These are phyloP conservation scores for Rostratula benghalensis DNA, from an alignment of 2,113 vertebrate species.

Conservation along the genomic window DNA sequence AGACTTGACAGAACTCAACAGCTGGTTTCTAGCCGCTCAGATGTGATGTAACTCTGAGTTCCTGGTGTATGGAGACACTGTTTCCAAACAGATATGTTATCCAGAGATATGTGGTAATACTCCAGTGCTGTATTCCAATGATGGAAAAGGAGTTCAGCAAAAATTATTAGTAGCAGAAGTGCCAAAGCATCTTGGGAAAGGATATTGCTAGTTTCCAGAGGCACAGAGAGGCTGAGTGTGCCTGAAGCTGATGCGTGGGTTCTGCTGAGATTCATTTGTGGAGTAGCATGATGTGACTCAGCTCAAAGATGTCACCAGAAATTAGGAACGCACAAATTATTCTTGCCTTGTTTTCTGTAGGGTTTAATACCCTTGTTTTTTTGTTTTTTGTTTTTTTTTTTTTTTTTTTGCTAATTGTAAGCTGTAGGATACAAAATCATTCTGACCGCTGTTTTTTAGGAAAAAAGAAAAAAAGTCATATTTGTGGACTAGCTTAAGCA, in stretches of 20 bases:
- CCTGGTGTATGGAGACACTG: background rate
- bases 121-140: background rate
- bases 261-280: background rate
- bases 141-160: background rate
- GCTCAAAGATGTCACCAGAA: background rate
- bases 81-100: background rate
- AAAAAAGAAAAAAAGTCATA: background rate
- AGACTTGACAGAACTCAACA: background rate
- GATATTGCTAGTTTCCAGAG: background rate
- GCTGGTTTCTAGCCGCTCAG: background rate
- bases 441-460: background rate
- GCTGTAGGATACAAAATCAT: background rate
- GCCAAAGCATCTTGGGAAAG: background rate
- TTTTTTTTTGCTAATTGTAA: background rate
- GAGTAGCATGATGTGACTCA: background rate
- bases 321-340: background rate
- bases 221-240: background rate
- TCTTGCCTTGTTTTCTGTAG: background rate
- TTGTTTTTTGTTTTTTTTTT: no score
- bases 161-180: background rate
- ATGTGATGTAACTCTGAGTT: background rate
- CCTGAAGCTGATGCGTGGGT: background rate
- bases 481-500: background rate
- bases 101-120: accelerated
- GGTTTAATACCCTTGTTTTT: no score